phyloP scores from a whole-genome alignment of 2,888 invertebrate species.

The Tenodera sinensis region DNA sequence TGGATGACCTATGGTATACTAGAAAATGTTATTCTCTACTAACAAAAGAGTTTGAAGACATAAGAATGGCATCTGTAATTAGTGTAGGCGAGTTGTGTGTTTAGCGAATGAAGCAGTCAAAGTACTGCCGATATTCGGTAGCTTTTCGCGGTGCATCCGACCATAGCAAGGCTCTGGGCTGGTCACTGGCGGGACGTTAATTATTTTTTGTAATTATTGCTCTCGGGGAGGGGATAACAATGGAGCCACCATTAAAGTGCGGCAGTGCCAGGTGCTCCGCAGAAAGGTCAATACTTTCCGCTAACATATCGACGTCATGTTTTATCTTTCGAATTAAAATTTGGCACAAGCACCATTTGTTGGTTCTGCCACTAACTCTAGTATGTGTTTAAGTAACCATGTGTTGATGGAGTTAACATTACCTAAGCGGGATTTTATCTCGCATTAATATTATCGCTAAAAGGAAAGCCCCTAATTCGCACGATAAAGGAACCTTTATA shows the following conservation, averaged over 20 bases:
- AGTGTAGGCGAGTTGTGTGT: no score
- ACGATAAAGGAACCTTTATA: no score
- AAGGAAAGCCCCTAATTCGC: no score
- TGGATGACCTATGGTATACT: no score
- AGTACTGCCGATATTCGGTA: not conserved
- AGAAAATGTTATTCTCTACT: no score
- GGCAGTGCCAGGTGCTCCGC: not conserved
- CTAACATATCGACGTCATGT: not conserved
- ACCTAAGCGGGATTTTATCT: no score
- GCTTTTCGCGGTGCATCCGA: not conserved
- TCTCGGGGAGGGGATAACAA: not conserved
- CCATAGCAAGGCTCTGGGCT: not conserved
- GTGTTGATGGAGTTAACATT: no score
- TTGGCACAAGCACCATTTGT: not conserved
- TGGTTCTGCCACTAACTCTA: no score
- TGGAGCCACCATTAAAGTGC: not conserved
- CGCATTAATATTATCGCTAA: no score
- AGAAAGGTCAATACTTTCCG: not conserved
- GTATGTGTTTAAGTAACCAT: no score
- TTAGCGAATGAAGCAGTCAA: not conserved
- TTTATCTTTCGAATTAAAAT: not conserved
- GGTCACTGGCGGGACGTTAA: not conserved
- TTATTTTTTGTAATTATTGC: not conserved
- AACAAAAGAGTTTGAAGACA: no score
- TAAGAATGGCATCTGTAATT: no score